Evolutionary conservation across 1,140 invertebrate species (phyloP).

Genomic region (Ooceraea biroi): DNA sequence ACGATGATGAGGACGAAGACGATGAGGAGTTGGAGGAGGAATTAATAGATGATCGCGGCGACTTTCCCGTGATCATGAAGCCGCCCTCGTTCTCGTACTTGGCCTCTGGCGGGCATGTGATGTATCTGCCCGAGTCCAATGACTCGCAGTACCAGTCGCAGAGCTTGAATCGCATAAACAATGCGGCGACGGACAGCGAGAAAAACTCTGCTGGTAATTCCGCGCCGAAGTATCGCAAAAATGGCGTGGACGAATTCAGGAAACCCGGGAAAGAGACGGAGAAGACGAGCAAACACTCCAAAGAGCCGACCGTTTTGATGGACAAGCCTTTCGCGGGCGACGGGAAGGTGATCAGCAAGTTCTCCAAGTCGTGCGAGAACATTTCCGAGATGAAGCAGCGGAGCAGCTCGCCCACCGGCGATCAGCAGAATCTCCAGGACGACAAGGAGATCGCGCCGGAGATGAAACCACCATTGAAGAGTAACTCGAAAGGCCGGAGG

Average conservation of each 20-base stretch:
- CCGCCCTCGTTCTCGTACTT: constrained; percentile 86
- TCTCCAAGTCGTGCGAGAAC: constrained; percentile 85
- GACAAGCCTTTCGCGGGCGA: neutral
- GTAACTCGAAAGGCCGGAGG: constrained; percentile 86
- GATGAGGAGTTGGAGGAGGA: constrained; percentile 72
- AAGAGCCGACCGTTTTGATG: constrained; percentile 21
- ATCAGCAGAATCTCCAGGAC: constrained; percentile 76
- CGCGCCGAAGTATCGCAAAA: constrained; percentile 68
- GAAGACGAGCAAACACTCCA: constrained; percentile 16
- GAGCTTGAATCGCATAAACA: constrained; percentile 72
- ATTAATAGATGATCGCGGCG: constrained; percentile 75
- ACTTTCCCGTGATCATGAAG: constrained; percentile 82
- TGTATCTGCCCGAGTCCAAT: constrained; percentile 92
- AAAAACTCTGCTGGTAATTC: constrained; percentile 38
- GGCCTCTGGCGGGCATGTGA: constrained; percentile 89
- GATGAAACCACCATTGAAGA: constrained; percentile 68
- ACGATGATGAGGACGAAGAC: constrained; percentile 78
- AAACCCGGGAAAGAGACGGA: constrained; percentile 59
- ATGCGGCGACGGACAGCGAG: constrained; percentile 9
- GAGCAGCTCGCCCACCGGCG: constrained; percentile 65
- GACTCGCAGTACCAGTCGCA: constrained; percentile 70
- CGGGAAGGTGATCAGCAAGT: constrained; percentile 48
- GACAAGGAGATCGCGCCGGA: constrained; percentile 71
- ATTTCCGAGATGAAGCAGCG: constrained; percentile 80
- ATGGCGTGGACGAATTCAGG: constrained; percentile 26